These are phyloP conservation scores for Pelochelys cantorii DNA, from an alignment of 2,797 vertebrate genomes.

Conservation along the genomic window DNA sequence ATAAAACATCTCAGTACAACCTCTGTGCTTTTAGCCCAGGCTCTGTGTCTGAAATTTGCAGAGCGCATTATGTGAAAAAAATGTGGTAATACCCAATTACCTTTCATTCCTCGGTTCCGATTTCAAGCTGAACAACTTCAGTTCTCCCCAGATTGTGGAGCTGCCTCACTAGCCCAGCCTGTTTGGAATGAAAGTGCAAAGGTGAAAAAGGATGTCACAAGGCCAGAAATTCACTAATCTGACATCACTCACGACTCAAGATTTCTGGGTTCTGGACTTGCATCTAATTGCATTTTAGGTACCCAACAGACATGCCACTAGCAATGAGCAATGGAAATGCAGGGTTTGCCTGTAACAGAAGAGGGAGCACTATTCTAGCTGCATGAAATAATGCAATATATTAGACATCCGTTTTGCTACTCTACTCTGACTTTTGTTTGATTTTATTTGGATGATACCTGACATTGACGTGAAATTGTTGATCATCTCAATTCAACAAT, in stretches of 20 bases:
- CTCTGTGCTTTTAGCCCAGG: accelerated
- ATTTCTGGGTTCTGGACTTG: neutral
- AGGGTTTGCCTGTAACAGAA: slow-evolving; percentile 45
- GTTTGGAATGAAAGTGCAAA: accelerated
- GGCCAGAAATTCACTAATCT: neutral
- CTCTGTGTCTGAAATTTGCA: accelerated
- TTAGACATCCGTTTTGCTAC: neutral
- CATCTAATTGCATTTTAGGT: slow-evolving; percentile 36
- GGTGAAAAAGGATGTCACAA: neutral
- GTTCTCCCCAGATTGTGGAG: neutral
- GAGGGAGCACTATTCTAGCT: slow-evolving; percentile 44
- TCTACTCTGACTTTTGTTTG: neutral
- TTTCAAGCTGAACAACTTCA: accelerated
- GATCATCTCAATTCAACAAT: slow-evolving; percentile 7
- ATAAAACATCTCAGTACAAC: accelerated
- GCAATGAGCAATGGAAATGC: slow-evolving; percentile 70
- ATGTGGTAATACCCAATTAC: neutral
- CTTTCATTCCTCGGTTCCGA: neutral
- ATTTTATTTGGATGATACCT: neutral
- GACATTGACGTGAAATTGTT: neutral
- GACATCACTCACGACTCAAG: neutral
- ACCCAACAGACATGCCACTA: slow-evolving; percentile 34
- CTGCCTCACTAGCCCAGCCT: neutral
- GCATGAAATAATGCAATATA: slow-evolving; percentile 2
- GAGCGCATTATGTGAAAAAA: neutral